Evolutionary conservation across 2,888 invertebrate species (phyloP).

Genomic region (Phragmatobia fuliginosa): DNA sequence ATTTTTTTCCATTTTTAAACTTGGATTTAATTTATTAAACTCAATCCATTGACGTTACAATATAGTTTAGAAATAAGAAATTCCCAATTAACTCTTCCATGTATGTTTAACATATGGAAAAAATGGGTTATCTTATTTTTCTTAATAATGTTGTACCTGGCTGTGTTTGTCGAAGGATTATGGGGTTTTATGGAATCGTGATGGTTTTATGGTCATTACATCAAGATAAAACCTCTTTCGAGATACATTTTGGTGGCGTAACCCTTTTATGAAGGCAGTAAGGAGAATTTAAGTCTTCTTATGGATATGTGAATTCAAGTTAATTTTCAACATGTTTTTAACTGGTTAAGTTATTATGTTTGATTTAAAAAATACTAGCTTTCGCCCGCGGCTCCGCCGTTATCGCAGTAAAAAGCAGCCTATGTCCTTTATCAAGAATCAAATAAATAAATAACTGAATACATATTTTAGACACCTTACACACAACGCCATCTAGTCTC

Average conservation of each 20-base stretch:
- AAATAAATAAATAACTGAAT: no score
- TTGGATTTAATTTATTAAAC: background rate
- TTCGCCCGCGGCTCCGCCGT: no score
- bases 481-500: no score
- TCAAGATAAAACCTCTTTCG: constrained; percentile 52
- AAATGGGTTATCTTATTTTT: constrained; percentile 29
- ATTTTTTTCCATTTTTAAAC: background rate
- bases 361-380: background rate
- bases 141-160: constrained; percentile 29
- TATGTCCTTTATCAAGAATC: no score
- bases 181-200: constrained; percentile 33
- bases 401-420: no score
- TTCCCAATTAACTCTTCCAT: constrained; percentile 5
- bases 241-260: constrained; percentile 44
- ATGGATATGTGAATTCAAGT: constrained; percentile 18
- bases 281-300: constrained; percentile 30
- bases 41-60: background rate
- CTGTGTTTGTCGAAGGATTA: constrained; percentile 39
- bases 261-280: constrained; percentile 23
- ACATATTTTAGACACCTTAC: no score
- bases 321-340: constrained; percentile 15
- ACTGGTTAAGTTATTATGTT: background rate
- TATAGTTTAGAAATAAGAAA: background rate
- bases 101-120: constrained; percentile 17
- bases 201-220: constrained; percentile 52